Conservation (phyloP, 2,113 vertebrate species). For the Ammodytes dubius region DNA sequence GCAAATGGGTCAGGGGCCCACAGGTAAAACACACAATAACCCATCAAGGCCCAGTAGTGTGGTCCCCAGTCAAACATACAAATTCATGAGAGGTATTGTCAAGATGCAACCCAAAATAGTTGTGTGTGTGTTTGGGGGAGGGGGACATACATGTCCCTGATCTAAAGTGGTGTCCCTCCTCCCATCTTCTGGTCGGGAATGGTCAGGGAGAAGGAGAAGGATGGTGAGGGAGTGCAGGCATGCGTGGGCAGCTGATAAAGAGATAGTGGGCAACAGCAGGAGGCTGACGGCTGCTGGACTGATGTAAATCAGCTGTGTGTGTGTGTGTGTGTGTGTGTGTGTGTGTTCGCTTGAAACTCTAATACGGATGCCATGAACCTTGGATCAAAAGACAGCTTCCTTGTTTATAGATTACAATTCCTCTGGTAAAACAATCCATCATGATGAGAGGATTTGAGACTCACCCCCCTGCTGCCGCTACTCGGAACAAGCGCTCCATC, state of each 20-base stretch:
- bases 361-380: constrained; percentile 15
- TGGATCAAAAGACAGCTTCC: constrained; percentile 60
- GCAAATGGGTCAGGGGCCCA: neutral
- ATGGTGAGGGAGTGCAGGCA: constrained; percentile 76
- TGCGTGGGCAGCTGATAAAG: constrained; percentile 76
- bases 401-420: constrained; percentile 52
- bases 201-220: constrained; percentile 50
- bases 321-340: constrained; percentile 9
- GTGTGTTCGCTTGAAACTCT: constrained; percentile 10
- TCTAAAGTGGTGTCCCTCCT: constrained; percentile 59
- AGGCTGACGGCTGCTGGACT: constrained; percentile 68
- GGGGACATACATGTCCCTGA: constrained; percentile 10
- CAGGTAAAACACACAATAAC: neutral
- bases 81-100: constrained; percentile 28
- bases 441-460: neutral
- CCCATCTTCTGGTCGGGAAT: constrained; percentile 55
- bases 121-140: constrained; percentile 38
- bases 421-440: constrained; percentile 43
- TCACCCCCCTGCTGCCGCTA: neutral
- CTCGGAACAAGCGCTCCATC: constrained; percentile 8
- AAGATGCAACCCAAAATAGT: constrained; percentile 42
- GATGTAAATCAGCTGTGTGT: constrained; percentile 70
- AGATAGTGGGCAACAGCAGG: constrained; percentile 77
- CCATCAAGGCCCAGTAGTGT: neutral
- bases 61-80: constrained; percentile 12